These are phyloP conservation scores for Greenwoodochromis staneri DNA, from an alignment of 2,113 vertebrate species.

Conservation along the genomic window DNA sequence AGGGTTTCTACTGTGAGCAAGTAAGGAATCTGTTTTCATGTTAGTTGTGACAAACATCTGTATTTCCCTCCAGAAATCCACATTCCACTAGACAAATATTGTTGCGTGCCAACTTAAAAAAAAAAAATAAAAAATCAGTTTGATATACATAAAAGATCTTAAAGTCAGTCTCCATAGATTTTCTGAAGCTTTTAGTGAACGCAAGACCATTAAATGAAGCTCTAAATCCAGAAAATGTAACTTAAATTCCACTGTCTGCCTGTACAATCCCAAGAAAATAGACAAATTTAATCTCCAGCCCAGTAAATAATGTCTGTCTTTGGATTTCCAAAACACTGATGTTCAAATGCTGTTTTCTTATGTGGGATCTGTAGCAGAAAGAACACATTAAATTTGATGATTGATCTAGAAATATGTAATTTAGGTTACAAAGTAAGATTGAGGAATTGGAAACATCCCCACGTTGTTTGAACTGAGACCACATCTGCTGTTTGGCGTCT, in stretches of 20 bases:
- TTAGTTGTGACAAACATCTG: neutral
- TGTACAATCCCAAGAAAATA: neutral
- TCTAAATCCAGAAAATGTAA: neutral
- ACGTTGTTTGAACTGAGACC: neutral
- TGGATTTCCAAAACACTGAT: neutral
- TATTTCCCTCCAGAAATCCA: neutral
- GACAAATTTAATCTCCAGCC: neutral
- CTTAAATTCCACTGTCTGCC: neutral
- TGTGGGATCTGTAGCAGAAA: neutral
- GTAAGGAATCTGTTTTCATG: neutral
- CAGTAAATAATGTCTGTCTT: neutral
- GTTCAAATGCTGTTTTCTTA: neutral
- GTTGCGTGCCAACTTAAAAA: neutral
- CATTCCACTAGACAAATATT: neutral
- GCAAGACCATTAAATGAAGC: neutral
- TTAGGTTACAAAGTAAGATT: neutral
- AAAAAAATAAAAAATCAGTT: neutral
- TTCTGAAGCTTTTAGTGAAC: neutral
- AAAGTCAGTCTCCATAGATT: neutral
- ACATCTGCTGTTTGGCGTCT: neutral
- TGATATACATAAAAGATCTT: neutral
- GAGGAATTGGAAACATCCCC: neutral
- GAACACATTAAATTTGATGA: neutral
- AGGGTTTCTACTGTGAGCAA: slow-evolving; percentile 5
- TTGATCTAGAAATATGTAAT: neutral